A percentile compares a stretch with the other conserved stretches of the same genome.
Evolutionary conservation across 2,113 vertebrate species (phyloP).

Genomic region (Puntigrus tetrazona): DNA sequence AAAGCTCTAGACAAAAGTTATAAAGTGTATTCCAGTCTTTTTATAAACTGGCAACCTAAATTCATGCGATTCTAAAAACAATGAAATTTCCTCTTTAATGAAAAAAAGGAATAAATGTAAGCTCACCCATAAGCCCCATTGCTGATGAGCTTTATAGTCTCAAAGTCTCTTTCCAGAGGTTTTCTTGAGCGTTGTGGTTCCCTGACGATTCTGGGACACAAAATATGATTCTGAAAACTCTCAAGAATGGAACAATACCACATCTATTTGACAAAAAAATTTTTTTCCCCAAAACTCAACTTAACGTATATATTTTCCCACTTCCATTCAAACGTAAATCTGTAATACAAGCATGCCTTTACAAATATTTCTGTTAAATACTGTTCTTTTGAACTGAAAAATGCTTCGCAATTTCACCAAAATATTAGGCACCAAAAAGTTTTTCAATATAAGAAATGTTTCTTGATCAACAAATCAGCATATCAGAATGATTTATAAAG

Average conservation of each 20-base stretch:
- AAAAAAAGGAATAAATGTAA: conserved; percentile 27
- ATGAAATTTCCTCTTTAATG: neutral
- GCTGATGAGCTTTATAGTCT: conserved; percentile 94
- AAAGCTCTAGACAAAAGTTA: neutral
- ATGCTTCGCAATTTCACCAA: neutral
- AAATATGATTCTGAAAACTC: neutral
- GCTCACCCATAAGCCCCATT: conserved; percentile 94
- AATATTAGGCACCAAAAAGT: neutral
- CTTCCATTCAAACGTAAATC: too few relatives aligned
- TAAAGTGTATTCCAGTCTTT: neutral
- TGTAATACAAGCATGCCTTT: too few relatives aligned
- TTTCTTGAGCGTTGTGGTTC: conserved; percentile 75
- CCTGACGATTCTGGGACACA: conserved; percentile 71
- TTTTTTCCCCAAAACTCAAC: too few relatives aligned
- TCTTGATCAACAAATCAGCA: neutral
- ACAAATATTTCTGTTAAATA: too few relatives aligned
- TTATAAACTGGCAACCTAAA: neutral
- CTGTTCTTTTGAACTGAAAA: too few relatives aligned
- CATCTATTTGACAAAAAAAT: neutral
- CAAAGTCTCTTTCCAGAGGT: conserved; percentile 89
- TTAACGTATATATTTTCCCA: neutral
- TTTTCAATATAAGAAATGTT: neutral
- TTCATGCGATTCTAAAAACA: neutral
- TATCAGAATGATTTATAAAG: neutral
- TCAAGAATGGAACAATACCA: neutral